A percentile compares a stretch with the other conserved stretches of the same genome.
phyloP scores from a whole-genome alignment of 2,888 invertebrate genomes.

The Agrilus biguttatus region DNA sequence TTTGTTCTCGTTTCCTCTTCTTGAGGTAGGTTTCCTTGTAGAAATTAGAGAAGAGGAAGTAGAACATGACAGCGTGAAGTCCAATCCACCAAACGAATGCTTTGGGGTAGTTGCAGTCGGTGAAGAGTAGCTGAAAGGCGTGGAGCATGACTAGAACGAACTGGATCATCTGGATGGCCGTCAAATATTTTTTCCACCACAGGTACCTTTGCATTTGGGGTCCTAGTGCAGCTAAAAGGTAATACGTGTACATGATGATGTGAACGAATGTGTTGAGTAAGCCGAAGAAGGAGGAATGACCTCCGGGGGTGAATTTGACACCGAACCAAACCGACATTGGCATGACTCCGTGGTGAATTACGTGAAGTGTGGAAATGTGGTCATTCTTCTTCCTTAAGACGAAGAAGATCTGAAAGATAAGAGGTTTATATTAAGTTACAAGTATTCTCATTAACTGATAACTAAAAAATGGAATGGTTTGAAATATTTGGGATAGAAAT shows the following conservation, averaged over 20 bases:
- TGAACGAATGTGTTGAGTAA: slow-evolving; percentile 90
- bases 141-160: slow-evolving; percentile 79
- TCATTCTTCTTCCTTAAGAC: slow-evolving; percentile 86
- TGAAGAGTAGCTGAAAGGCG: slow-evolving; percentile 77
- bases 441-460: too few relatives aligned
- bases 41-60: slow-evolving; percentile 83
- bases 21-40: slow-evolving; percentile 65
- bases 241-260: slow-evolving; percentile 89
- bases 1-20: slow-evolving; percentile 15
- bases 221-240: slow-evolving; percentile 78
- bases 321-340: slow-evolving; percentile 81
- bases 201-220: slow-evolving; percentile 74
- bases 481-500: too few relatives aligned
- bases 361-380: slow-evolving; percentile 87
- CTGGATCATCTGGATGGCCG: slow-evolving; percentile 83
- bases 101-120: slow-evolving; percentile 80
- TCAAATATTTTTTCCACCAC: slow-evolving; percentile 95
- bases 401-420: slow-evolving; percentile 56
- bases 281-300: slow-evolving; percentile 88
- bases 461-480: too few relatives aligned
- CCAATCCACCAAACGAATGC: slow-evolving; percentile 87
- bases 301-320: slow-evolving; percentile 51
- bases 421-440: too few relatives aligned
- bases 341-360: slow-evolving; percentile 94
- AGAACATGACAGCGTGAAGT: slow-evolving; percentile 83